Percentiles rank a stretch among this genome's conserved stretches.
Evolutionary conservation across 2,797 vertebrate species (phyloP).

Genomic region (Sardinella longiceps): DNA sequence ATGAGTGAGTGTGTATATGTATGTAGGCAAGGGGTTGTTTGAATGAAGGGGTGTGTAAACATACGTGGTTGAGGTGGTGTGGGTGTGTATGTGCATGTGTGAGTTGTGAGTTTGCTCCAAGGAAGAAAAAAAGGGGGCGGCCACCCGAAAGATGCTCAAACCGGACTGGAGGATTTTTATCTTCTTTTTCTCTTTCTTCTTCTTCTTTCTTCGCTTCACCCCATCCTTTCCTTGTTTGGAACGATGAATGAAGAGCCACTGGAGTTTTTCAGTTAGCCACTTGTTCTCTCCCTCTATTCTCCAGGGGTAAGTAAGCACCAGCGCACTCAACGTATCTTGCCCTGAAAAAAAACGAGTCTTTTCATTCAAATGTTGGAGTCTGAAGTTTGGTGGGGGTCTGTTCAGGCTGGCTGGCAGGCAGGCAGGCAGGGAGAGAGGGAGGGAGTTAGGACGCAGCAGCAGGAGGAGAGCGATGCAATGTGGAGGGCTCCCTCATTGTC

Average conservation of each 20-base stretch:
- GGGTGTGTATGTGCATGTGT: constrained; percentile 55
- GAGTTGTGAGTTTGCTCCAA: constrained; percentile 47
- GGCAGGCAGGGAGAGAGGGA: not conserved
- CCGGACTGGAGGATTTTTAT: constrained; percentile 70
- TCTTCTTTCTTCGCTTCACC: not conserved
- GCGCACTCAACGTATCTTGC: constrained; percentile 64
- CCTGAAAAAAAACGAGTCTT: constrained; percentile 62
- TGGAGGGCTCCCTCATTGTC: constrained; percentile 36
- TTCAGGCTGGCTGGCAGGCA: constrained; percentile 16
- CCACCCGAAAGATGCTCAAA: constrained; percentile 77
- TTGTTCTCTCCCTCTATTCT: constrained; percentile 59
- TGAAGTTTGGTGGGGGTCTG: constrained; percentile 56
- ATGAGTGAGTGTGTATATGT: constrained; percentile 71
- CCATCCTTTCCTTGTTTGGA: constrained; percentile 62
- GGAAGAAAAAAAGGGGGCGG: constrained; percentile 62
- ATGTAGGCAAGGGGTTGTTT: constrained; percentile 58
- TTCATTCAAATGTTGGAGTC: constrained; percentile 61
- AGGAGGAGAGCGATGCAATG: constrained; percentile 55
- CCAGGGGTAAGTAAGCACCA: constrained; percentile 66
- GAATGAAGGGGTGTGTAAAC: constrained; percentile 66
- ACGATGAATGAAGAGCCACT: constrained; percentile 71
- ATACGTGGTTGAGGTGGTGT: constrained; percentile 50
- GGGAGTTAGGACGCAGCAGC: no score
- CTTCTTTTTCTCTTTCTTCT: not conserved
- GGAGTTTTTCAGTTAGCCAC: constrained; percentile 75